Conservation (phyloP, 2,113 vertebrate species). For the Elaphurus davidianus region DNA sequence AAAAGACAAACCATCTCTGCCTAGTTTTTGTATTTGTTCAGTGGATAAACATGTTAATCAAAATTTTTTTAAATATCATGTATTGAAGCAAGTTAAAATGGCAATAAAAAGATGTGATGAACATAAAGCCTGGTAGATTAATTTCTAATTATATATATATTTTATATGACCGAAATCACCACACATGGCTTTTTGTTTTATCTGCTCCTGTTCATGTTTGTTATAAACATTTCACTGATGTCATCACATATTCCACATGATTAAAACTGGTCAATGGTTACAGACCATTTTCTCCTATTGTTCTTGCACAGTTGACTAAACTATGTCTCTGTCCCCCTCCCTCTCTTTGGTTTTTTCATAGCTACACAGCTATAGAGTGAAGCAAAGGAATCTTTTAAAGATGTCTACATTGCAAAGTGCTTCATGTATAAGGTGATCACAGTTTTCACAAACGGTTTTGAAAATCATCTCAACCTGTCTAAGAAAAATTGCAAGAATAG, state of each 20-base stretch:
- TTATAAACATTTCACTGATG: background rate
- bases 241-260: background rate
- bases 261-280: background rate
- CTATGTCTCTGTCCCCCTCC: background rate
- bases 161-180: background rate
- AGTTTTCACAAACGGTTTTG: background rate
- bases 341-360: background rate
- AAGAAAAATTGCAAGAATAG: background rate
- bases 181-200: background rate
- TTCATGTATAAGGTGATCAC: background rate
- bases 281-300: background rate
- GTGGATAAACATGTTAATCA: background rate
- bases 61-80: background rate
- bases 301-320: background rate
- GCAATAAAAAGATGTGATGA: constrained; percentile 8
- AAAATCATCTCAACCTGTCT: background rate
- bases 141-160: background rate
- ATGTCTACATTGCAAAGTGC: background rate
- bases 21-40: background rate
- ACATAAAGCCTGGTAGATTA: background rate
- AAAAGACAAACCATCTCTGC: background rate
- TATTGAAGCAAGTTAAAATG: background rate
- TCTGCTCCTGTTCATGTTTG: background rate
- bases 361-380: background rate
- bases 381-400: background rate